Percentiles rank a stretch among this genome's conserved stretches.
Conservation (phyloP, 2,113 vertebrate species). For the Tringa solitaria region DNA sequence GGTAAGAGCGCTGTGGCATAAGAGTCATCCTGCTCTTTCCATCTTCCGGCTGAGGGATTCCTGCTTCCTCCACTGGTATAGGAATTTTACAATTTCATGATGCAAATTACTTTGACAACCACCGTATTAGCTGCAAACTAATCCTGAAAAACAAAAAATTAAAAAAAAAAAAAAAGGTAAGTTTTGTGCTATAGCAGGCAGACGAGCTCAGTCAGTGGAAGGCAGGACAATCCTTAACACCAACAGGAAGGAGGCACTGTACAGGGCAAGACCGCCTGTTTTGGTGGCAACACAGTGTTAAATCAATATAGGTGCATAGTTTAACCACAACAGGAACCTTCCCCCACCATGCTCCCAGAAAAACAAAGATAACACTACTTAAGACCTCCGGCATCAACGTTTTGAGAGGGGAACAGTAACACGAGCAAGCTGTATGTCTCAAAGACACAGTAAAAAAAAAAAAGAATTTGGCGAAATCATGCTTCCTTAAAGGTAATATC, state of each 20-base stretch:
- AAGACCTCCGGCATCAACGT: neutral
- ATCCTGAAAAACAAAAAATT: neutral
- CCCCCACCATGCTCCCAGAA: accelerated
- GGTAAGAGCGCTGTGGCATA: neutral
- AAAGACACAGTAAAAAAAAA: neutral
- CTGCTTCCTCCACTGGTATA: neutral
- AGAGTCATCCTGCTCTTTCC: neutral
- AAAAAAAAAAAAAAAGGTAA: neutral
- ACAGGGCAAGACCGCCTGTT: neutral
- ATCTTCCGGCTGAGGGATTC: neutral
- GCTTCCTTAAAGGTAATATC: neutral
- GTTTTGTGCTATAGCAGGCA: neutral
- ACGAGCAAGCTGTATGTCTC: accelerated
- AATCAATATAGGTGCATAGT: neutral
- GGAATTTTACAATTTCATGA: neutral
- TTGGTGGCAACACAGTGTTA: neutral
- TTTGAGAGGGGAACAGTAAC: neutral
- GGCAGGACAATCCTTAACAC: neutral
- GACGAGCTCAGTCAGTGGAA: neutral
- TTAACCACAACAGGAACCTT: neutral
- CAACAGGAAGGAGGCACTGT: neutral
- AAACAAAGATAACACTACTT: neutral
- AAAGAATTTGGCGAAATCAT: neutral
- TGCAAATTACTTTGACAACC: neutral
- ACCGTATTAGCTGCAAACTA: neutral